Conservation (phyloP, 1,140 invertebrate genomes). For the Drosophila ogumai region DNA sequence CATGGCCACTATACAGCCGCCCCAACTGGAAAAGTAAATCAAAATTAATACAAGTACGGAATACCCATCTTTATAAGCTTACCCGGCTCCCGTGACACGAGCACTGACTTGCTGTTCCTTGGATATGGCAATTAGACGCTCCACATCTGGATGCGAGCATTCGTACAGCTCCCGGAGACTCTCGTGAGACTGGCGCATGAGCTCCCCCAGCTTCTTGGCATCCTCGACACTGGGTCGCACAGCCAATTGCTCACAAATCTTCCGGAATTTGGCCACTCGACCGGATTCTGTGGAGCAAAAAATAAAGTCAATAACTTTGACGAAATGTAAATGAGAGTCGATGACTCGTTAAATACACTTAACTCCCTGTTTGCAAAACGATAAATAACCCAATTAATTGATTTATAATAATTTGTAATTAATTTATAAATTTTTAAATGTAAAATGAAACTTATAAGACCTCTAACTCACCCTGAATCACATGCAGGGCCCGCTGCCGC, state of each 20-base stretch:
- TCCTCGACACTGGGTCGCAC: constrained; percentile 56
- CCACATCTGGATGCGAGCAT: constrained; percentile 96
- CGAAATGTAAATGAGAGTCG: background rate
- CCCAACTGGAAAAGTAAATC: constrained; percentile 90
- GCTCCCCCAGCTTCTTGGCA: constrained; percentile 88
- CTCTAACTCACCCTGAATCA: constrained; percentile 85
- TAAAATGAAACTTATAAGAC: background rate
- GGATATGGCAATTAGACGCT: constrained; percentile 93
- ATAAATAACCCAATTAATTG: background rate
- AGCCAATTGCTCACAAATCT: constrained; percentile 83
- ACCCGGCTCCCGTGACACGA: constrained; percentile 96
- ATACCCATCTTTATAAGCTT: constrained; percentile 38
- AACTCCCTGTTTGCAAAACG: background rate
- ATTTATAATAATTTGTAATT: background rate
- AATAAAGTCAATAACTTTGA: constrained; percentile 4
- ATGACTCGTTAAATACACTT: background rate
- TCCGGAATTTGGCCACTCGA: constrained; percentile 91
- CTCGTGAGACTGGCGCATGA: constrained; percentile 96
- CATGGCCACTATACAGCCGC: constrained; percentile 97
- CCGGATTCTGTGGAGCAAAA: constrained; percentile 89
- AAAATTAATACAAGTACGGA: background rate
- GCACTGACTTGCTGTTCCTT: constrained; percentile 91
- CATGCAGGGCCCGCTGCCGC: constrained; percentile 94
- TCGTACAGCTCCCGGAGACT: constrained; percentile 95
- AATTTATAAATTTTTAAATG: background rate